Conservation (phyloP, 1,140 invertebrate genomes). For the Drosophila takahashii region DNA sequence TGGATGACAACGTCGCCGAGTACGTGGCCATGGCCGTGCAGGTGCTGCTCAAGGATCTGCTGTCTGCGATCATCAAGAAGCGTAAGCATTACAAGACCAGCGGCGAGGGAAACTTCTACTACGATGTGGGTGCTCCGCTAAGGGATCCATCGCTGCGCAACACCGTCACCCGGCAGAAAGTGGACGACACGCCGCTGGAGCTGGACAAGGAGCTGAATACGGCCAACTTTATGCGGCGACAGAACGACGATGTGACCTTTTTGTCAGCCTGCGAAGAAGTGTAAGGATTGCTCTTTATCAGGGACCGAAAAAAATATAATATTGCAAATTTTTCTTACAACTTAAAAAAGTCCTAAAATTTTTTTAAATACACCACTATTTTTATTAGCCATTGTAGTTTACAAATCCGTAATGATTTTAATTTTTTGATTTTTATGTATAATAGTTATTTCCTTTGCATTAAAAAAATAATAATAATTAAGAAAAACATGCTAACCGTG, state of each 20-base stretch:
- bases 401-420: no score
- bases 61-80: conserved; percentile 89
- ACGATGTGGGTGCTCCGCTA: conserved; percentile 88
- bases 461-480: no score
- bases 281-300: conserved; percentile 54
- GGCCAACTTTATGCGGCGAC: conserved; percentile 85
- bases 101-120: conserved; percentile 88
- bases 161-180: conserved; percentile 78
- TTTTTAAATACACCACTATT: no score
- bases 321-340: no score
- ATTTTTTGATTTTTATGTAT: no score
- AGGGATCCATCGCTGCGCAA: conserved; percentile 77
- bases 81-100: conserved; percentile 89
- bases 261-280: conserved; percentile 81
- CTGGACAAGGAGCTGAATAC: conserved; percentile 85
- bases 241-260: conserved; percentile 84
- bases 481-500: no score
- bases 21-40: conserved; percentile 91
- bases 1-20: conserved; percentile 91
- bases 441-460: no score
- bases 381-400: no score
- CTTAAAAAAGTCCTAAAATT: no score
- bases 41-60: conserved; percentile 91
- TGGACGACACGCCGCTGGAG: conserved; percentile 85
- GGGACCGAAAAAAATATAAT: no score